Conservation (phyloP, 2,113 vertebrate species). For the Rhinolophus ferrumequinum region DNA sequence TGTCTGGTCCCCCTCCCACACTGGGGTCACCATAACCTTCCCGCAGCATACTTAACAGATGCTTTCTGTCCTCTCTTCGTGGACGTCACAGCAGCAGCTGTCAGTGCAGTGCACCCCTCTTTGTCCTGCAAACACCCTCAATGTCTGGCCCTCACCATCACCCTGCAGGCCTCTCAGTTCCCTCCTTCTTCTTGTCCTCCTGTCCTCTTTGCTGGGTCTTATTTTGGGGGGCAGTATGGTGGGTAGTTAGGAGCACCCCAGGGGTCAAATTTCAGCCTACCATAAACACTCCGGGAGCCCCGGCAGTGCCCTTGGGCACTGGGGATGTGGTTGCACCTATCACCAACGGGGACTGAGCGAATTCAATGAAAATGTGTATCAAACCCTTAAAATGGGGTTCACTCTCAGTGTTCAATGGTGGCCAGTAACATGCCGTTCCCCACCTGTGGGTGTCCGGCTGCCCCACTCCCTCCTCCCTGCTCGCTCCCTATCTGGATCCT, state of each 20-base stretch:
- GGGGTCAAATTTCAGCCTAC: not conserved
- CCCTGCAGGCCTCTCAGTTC: not conserved
- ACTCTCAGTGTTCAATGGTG: accelerated
- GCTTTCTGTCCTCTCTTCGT: accelerated
- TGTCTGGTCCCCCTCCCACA: not conserved
- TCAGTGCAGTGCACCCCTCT: not conserved
- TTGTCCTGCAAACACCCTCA: accelerated
- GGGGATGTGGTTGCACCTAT: not conserved
- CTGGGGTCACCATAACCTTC: accelerated
- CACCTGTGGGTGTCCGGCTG: not conserved
- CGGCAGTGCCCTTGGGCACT: no score
- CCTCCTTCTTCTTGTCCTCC: not conserved
- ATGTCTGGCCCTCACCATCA: not conserved
- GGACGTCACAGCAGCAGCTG: accelerated
- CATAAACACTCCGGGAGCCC: accelerated
- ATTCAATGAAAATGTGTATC: accelerated
- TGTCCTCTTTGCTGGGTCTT: not conserved
- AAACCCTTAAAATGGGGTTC: accelerated
- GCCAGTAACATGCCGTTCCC: not conserved
- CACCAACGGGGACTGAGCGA: not conserved
- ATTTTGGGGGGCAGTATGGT: no score
- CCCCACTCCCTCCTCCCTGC: no score
- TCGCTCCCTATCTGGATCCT: not conserved
- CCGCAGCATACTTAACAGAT: no score
- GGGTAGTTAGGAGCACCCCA: accelerated